Conservation (phyloP, 2,113 vertebrate genomes). For the Tragelaphus buxtoni region DNA sequence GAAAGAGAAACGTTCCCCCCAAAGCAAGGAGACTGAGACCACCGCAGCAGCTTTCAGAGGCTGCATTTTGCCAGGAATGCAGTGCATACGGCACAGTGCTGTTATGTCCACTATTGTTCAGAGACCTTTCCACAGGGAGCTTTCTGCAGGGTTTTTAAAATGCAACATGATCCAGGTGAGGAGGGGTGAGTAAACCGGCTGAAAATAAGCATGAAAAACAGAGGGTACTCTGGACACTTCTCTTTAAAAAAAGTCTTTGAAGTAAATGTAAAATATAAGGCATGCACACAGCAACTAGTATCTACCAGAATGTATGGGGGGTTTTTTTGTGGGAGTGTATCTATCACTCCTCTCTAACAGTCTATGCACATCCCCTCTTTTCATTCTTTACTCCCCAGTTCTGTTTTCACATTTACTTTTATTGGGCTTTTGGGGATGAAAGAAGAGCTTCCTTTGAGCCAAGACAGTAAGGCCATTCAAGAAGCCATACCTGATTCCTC, state of each 20-base stretch:
- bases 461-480: not conserved
- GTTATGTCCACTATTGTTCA: not conserved
- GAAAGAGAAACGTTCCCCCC: not conserved
- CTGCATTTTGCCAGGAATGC: constrained; percentile 41
- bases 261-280: not conserved
- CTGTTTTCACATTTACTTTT: not conserved
- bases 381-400: not conserved
- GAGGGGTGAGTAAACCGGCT: not conserved
- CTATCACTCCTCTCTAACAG: not conserved
- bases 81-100: not conserved
- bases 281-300: not conserved
- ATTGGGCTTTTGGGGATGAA: not conserved
- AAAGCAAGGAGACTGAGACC: not conserved
- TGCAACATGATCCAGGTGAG: not conserved
- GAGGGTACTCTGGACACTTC: not conserved
- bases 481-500: not conserved
- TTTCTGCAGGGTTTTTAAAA: not conserved
- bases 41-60: not conserved
- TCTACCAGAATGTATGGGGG: not conserved
- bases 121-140: constrained; percentile 25
- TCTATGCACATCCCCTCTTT: not conserved
- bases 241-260: not conserved
- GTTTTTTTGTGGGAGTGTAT: rapidly evolving
- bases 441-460: not conserved
- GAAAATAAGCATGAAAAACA: not conserved